Base-by-base conservation (phyloP, 2,797 vertebrate species). In the Pangasius macronema region DNA sequence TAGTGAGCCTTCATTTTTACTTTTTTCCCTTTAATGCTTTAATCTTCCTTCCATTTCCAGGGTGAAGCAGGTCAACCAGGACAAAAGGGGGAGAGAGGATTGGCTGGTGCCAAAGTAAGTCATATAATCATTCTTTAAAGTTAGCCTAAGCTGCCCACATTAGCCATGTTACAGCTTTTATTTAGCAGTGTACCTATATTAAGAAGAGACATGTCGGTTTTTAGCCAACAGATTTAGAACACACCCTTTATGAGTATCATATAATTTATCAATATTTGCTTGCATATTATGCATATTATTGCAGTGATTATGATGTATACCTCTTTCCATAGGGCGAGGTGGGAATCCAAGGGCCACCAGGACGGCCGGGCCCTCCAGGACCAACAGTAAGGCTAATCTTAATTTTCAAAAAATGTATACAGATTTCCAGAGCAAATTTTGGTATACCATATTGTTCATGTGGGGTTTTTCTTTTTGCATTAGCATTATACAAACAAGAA, bases 31-130 rank as follows among this genome's bases (percentile, higher is more conserved):
- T 70, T n/a, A n/a, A 36, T 79, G 0, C n/a, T 72, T 24, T 1
- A 30, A 13, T 73, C 20, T 65, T 51, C 20, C 27, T 57, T 57
- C 33, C n/a, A 5, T 80, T 82, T 61, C 27, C 84, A 94, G 93
- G 94, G 93, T 73, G 88, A 85, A 77, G 36, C 86, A 16, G 93
- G 93, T n/a, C 76, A 57, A 22, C 80, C 87, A 46, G 94, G 94
- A 20, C 86, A 88, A 16, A 91, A 86, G 75, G 94, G 94, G 20
- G 89, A 92, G 84, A 68, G 91, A 77, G 94, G 94, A 6, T 59
- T 81, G 4, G 88, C 87, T 53, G 94, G 94, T 65, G 5, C 79
- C 53, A 92, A 92, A 86, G 94, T 94, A 93, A 89, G 90, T 82
- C 82, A 51, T 63, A 57, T 82, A 88, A 85, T 88, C 77, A 88